A percentile compares a stretch with the other conserved stretches of the same genome.
Conservation (phyloP, 2,888 invertebrate species). For the Pheosia gnoma region DNA sequence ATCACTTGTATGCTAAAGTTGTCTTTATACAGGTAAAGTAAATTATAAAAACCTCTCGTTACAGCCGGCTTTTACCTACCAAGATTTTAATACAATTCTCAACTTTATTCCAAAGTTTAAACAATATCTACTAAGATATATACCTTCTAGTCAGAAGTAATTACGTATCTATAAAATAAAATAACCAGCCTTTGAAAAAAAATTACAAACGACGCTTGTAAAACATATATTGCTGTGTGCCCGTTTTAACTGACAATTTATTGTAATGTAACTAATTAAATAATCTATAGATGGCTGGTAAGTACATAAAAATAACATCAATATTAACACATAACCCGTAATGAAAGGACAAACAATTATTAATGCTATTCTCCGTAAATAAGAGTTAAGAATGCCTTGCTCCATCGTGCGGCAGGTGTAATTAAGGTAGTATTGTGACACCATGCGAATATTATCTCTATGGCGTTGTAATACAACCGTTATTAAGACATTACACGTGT, state of each 20-base stretch:
- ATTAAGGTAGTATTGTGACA: constrained; percentile 9
- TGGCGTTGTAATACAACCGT: neutral
- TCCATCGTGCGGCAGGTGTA: constrained; percentile 18
- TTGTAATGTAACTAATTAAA: constrained; percentile 1
- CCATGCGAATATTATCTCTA: constrained; percentile 17
- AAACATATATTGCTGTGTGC: neutral
- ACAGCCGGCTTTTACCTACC: no score
- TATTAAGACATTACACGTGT: neutral
- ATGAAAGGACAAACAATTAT: neutral
- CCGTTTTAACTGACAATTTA: neutral
- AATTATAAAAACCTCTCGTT: no score
- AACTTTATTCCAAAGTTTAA: no score
- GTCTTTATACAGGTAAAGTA: no score
- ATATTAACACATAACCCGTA: constrained; percentile 2
- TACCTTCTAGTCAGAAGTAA: no score
- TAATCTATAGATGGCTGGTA: neutral
- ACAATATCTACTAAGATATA: no score
- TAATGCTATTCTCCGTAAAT: neutral
- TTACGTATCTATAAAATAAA: no score
- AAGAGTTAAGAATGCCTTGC: constrained; percentile 1
- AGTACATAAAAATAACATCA: constrained; percentile 4
- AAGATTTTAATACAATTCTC: no score
- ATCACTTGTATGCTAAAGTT: no score
- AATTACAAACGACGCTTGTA: no score
- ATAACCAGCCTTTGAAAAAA: no score